Conservation (phyloP, 2,888 invertebrate species). For the Drosophila kuntzei region DNA sequence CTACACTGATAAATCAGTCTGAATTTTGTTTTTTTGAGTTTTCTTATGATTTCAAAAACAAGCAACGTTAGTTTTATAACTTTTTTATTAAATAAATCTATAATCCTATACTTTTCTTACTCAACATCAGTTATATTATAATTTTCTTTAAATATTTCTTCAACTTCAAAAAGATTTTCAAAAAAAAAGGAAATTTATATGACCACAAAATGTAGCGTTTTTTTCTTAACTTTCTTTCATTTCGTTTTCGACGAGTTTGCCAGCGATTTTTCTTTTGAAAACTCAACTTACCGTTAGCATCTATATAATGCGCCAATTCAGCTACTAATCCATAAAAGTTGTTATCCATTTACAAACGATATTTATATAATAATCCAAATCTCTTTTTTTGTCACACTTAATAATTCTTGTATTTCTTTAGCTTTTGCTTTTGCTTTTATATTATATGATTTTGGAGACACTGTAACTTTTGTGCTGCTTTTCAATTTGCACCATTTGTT, state of each 20-base stretch:
- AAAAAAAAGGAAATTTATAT: not conserved
- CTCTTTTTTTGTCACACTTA: slow-evolving; percentile 1
- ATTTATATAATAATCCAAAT: slow-evolving; percentile 23
- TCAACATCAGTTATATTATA: not conserved
- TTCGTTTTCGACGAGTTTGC: slow-evolving; percentile 47
- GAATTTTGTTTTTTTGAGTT: too few relatives aligned
- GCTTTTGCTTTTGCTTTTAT: too few relatives aligned
- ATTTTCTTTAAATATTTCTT: not conserved
- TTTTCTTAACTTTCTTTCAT: slow-evolving; percentile 1
- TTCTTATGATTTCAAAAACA: too few relatives aligned
- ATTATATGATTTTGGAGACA: slow-evolving; percentile 17
- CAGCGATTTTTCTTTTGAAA: slow-evolving; percentile 12
- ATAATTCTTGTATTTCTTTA: slow-evolving; percentile 3
- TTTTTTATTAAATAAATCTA: too few relatives aligned
- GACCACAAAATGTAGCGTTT: slow-evolving; percentile 50
- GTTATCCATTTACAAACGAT: slow-evolving; percentile 63
- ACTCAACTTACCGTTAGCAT: slow-evolving; percentile 68
- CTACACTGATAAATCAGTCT: too few relatives aligned
- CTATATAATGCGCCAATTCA: slow-evolving; percentile 64
- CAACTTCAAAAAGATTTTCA: not conserved
- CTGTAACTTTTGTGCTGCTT: slow-evolving; percentile 22
- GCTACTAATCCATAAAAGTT: slow-evolving; percentile 75
- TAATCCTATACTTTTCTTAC: too few relatives aligned
- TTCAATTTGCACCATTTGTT: slow-evolving; percentile 42
- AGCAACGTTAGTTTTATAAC: too few relatives aligned